phyloP scores from a whole-genome alignment of 2,888 invertebrate species.

The Nemoura dubitans region DNA sequence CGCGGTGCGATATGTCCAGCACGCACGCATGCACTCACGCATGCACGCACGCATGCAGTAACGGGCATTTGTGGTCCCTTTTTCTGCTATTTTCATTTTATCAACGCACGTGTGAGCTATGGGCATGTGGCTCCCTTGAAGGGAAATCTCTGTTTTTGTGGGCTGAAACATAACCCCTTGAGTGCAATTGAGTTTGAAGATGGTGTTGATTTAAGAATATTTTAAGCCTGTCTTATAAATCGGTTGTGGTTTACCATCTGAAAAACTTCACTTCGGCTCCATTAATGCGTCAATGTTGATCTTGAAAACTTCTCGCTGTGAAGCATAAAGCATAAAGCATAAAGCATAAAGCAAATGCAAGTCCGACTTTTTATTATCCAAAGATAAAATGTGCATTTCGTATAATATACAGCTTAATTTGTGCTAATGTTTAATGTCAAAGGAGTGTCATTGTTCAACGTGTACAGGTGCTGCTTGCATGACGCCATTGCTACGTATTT shows the following conservation, averaged over 20 bases:
- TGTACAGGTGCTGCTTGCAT: not conserved
- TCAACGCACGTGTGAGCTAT: not conserved
- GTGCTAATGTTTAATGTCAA: not conserved
- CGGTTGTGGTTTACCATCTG: not conserved
- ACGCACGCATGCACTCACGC: not conserved
- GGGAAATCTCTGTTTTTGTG: not conserved
- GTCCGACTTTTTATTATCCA: not conserved
- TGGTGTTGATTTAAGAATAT: not conserved
- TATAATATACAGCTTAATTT: not conserved
- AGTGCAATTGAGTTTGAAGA: not conserved
- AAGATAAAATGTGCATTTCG: too few relatives aligned
- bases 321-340: too few relatives aligned
- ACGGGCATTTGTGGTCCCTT: not conserved
- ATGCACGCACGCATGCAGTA: not conserved
- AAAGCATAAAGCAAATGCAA: too few relatives aligned
- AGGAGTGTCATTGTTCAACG: not conserved
- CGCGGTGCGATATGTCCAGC: not conserved
- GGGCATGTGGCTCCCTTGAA: not conserved
- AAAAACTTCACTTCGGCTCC: not conserved
- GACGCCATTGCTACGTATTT: not conserved
- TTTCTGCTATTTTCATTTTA: not conserved
- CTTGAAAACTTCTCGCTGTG: too few relatives aligned
- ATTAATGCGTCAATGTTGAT: too few relatives aligned
- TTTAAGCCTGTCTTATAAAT: not conserved
- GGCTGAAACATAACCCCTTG: not conserved